These are phyloP conservation scores for Patella vulgata DNA, from an alignment of 1,140 invertebrate genomes.

Conservation along the genomic window DNA sequence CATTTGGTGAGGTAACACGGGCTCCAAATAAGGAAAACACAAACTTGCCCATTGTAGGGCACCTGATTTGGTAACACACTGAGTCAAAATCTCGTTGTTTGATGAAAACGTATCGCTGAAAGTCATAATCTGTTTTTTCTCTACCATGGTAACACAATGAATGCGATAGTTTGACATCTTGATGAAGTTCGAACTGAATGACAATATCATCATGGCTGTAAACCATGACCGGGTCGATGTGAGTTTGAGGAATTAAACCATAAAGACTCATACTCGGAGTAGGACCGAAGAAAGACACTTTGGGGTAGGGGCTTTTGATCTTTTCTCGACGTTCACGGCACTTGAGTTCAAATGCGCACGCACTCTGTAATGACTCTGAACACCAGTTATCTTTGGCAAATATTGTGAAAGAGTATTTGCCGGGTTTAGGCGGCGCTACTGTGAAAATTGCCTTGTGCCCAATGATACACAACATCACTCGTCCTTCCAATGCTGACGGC, in stretches of 20 bases:
- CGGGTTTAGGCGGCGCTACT: slow-evolving; percentile 56
- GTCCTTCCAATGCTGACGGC: slow-evolving; percentile 47
- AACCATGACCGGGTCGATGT: slow-evolving; percentile 56
- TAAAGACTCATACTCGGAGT: slow-evolving; percentile 48
- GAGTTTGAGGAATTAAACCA: slow-evolving; percentile 54
- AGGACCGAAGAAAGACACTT: slow-evolving; percentile 59
- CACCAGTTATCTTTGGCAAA: slow-evolving; percentile 60
- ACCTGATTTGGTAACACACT: slow-evolving; percentile 55
- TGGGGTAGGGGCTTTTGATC: slow-evolving; percentile 52
- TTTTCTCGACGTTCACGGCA: slow-evolving; percentile 53
- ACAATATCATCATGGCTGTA: slow-evolving; percentile 57
- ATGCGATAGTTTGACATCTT: slow-evolving; percentile 48
- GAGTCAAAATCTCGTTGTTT: slow-evolving; percentile 47
- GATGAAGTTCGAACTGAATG: slow-evolving; percentile 53
- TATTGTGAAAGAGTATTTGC: slow-evolving; percentile 60
- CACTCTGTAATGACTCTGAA: slow-evolving; percentile 61
- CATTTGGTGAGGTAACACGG: slow-evolving; percentile 33
- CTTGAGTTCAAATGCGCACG: slow-evolving; percentile 59
- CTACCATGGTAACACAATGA: slow-evolving; percentile 55
- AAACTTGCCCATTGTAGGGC: slow-evolving; percentile 61
- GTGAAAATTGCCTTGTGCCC: slow-evolving; percentile 61
- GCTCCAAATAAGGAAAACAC: slow-evolving; percentile 60
- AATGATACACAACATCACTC: slow-evolving; percentile 56
- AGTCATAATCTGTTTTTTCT: slow-evolving; percentile 51
- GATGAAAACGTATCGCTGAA: slow-evolving; percentile 58